Percentiles rank a stretch among this genome's conserved stretches.
These are phyloP conservation scores for Ylistrum balloti DNA, from an alignment of 1,140 invertebrate genomes.

Conservation along the genomic window DNA sequence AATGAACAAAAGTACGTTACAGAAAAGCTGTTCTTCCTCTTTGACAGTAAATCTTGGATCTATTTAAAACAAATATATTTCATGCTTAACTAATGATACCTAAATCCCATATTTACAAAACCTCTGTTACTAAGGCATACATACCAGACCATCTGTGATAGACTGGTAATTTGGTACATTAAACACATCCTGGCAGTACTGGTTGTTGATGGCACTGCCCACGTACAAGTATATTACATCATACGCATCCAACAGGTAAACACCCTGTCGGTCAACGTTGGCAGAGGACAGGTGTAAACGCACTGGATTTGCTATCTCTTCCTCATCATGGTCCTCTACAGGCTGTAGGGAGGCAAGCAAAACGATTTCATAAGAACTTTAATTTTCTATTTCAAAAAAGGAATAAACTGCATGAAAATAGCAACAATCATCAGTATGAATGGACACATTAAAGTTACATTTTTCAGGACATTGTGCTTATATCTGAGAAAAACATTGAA, in stretches of 20 bases:
- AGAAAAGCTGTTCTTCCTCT: no score
- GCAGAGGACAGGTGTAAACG: slow-evolving; percentile 87
- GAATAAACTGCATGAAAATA: no score
- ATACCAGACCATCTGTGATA: slow-evolving; percentile 87
- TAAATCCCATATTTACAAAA: no score
- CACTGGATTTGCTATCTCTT: slow-evolving; percentile 82
- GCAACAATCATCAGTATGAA: neutral
- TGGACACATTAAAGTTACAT: neutral
- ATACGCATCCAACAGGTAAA: slow-evolving; percentile 95
- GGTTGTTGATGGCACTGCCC: slow-evolving; percentile 89
- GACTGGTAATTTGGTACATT: slow-evolving; percentile 86
- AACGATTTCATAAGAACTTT: neutral
- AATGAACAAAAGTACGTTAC: no score
- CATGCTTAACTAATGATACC: no score
- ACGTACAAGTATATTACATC: slow-evolving; percentile 93
- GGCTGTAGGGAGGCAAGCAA: slow-evolving; percentile 58
- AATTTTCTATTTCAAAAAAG: neutral
- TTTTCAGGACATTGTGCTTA: slow-evolving; percentile 54
- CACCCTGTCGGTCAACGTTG: slow-evolving; percentile 92
- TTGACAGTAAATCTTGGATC: no score
- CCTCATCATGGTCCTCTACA: slow-evolving; percentile 57
- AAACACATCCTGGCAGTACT: slow-evolving; percentile 90
- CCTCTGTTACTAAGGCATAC: slow-evolving; percentile 62
- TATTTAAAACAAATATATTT: no score
- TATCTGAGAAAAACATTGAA: neutral